Evolutionary conservation across 2,113 vertebrate genomes (phyloP), one percentile per base, ranked within the genome.

Genomic region (Elephas maximus): DNA sequence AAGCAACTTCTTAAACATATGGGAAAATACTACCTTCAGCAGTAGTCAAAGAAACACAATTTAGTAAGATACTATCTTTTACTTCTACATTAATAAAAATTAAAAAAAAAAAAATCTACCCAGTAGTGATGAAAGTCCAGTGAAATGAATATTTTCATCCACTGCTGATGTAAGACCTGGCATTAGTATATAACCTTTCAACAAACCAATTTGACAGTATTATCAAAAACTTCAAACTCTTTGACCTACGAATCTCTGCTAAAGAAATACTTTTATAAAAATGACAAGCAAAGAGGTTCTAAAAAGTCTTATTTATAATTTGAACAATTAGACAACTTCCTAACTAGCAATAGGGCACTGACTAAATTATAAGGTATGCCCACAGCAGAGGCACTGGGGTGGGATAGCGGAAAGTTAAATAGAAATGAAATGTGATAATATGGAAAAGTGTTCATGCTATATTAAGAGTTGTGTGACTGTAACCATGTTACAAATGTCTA

Each of bases 11-110:
- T 86, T 20, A 88, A 89, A 88, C 11, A 84, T 48, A 48, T 6
- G 30, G 45, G 57, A 90, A 95, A 92, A 73, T 78, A 65, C 20
- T 41, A 41, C 24, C n/a, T 95, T 71, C 21, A 45, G 26, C n/a
- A 62, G 74, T 86, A 76, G 65, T 53, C 51, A 91, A 65, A 87
- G 69, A 96, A 93, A 91, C 15, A 82, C 41, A 90, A 41, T 20
- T 90, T 33, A 85, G 37, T 76, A 62, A 93, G 28, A n/a, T 33
- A 76, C 1, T 26, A 44, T 69, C 41, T 90, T 92, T 73, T 4
- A 77, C 17, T 18, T 93, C 76, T 88, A 82, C 80, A 79, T 65
- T 63, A 67, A 88, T 21, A 84, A 84, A 93, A 67, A 62, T 74
- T 28, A 87, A 65, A 60, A 28, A 77, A n/a, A 87, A 71, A 60